Conservation (phyloP, 2,797 vertebrate species). For the Momotus momota region DNA sequence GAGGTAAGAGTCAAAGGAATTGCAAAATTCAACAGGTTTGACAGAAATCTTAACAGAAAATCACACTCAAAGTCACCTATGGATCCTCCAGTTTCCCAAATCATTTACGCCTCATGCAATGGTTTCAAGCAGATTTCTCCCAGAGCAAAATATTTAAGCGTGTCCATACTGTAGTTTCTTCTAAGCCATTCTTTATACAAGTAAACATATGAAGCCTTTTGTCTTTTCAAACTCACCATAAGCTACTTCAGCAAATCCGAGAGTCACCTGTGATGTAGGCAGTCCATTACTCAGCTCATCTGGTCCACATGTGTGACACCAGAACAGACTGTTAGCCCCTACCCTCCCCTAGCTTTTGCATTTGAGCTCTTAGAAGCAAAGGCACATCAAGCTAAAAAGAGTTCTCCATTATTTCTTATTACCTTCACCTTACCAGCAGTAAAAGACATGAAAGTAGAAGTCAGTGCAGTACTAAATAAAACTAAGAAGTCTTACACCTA, state of each 20-base stretch:
- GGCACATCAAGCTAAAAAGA: not conserved
- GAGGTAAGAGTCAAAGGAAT: not conserved
- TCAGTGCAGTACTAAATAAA: not conserved
- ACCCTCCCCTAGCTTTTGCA: not conserved
- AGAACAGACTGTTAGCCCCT: not conserved
- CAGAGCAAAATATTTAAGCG: not conserved
- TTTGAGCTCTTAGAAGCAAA: not conserved
- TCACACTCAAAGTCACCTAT: not conserved
- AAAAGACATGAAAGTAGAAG: not conserved
- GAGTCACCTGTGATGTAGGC: not conserved
- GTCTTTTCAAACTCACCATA: not conserved
- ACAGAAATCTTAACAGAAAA: not conserved
- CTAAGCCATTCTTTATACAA: not conserved
- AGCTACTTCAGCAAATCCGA: not conserved
- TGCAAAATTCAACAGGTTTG: not conserved
- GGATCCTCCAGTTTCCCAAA: not conserved
- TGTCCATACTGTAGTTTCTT: not conserved
- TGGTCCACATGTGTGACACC: not conserved
- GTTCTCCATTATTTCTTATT: not conserved
- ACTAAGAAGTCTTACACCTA: accelerated
- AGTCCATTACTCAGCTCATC: not conserved
- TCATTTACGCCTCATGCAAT: not conserved
- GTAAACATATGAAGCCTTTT: not conserved
- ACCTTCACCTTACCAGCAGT: not conserved
- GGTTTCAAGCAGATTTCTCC: not conserved